These are phyloP conservation scores for Solen grandis DNA, from an alignment of 1,140 invertebrate genomes.

Conservation along the genomic window DNA sequence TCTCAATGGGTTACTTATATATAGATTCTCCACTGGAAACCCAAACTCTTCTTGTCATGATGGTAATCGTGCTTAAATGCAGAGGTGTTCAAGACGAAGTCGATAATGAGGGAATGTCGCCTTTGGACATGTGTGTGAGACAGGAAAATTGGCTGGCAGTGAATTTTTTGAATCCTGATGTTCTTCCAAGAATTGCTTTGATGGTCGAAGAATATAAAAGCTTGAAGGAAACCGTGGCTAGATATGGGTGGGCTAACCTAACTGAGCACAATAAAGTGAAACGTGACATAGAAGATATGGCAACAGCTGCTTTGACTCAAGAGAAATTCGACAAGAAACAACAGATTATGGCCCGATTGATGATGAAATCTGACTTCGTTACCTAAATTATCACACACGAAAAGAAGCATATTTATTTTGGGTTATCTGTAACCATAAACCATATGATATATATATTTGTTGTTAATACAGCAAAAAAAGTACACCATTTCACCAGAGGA, in stretches of 20 bases:
- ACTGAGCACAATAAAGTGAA: slow-evolving; percentile 37
- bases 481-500: no score
- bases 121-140: slow-evolving; percentile 26
- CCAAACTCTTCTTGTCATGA: slow-evolving; percentile 40
- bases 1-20: slow-evolving; percentile 29
- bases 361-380: no score
- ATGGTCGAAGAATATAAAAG: slow-evolving; percentile 7
- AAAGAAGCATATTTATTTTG: no score
- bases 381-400: no score
- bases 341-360: no score
- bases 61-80: slow-evolving; percentile 40
- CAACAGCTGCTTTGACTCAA: neutral
- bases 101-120: slow-evolving; percentile 11
- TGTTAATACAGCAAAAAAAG: no score
- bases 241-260: slow-evolving; percentile 20
- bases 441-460: no score
- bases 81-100: slow-evolving; percentile 1
- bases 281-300: slow-evolving; percentile 37
- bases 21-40: slow-evolving; percentile 25
- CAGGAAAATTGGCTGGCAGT: slow-evolving; percentile 39
- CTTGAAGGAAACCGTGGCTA: slow-evolving; percentile 16
- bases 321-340: no score
- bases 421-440: no score
- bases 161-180: slow-evolving; percentile 29
- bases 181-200: neutral